Conservation (phyloP, 2,113 vertebrate genomes). For the Xenopus laevis region DNA sequence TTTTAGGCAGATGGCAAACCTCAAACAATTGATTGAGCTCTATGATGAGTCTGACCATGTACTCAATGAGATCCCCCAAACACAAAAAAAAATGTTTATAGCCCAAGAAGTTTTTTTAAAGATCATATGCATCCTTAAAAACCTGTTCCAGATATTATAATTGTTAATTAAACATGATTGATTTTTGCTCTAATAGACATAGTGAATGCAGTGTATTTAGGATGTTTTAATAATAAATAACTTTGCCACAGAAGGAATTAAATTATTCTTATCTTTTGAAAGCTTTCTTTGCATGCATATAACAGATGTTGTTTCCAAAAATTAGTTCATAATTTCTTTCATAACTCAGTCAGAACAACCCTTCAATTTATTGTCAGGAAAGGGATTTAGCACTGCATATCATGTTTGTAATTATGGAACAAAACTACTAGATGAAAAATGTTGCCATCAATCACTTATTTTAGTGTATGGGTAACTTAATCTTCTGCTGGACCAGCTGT, state of each 20-base stretch:
- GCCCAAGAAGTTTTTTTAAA: too few relatives aligned
- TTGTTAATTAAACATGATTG: too few relatives aligned
- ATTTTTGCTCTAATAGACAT: too few relatives aligned
- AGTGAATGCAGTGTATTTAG: not conserved
- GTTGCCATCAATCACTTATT: constrained; percentile 54
- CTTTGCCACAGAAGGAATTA: constrained; percentile 52
- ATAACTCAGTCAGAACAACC: constrained; percentile 67
- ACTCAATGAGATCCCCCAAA: too few relatives aligned
- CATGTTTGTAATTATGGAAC: constrained; percentile 65
- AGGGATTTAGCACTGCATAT: constrained; percentile 58
- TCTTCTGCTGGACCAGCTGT: constrained; percentile 59
- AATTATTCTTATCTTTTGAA: constrained; percentile 52
- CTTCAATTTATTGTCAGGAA: constrained; percentile 62
- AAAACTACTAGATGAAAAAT: constrained; percentile 61
- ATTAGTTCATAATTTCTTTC: constrained; percentile 70
- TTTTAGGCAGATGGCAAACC: too few relatives aligned
- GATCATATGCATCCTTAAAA: too few relatives aligned
- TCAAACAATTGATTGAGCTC: too few relatives aligned
- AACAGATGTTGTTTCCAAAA: constrained; percentile 67
- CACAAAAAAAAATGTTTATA: too few relatives aligned
- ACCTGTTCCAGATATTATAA: too few relatives aligned
- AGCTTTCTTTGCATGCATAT: constrained; percentile 47
- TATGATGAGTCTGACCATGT: too few relatives aligned
- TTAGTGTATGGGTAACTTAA: constrained; percentile 59
- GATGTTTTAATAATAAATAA: constrained; percentile 54